Evolutionary conservation across 2,797 vertebrate species (phyloP).

Genomic region (Eidolon dupreanum): DNA sequence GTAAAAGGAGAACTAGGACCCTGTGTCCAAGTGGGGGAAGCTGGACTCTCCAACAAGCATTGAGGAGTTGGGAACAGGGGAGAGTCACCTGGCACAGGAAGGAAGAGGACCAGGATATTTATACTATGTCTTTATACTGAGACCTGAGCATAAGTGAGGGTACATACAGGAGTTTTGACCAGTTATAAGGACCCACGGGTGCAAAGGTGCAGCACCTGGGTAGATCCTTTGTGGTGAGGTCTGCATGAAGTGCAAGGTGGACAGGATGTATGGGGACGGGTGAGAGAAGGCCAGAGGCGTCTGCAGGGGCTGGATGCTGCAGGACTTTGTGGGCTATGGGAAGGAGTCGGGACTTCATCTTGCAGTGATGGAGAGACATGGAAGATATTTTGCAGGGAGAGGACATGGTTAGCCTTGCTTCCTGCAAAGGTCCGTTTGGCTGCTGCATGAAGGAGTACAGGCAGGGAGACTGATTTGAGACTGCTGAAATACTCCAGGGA

Average conservation of each 20-base stretch:
- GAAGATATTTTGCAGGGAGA: neutral
- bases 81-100: neutral
- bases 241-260: neutral
- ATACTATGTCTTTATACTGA: neutral
- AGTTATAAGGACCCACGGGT: neutral
- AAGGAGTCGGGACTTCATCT: neutral
- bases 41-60: neutral
- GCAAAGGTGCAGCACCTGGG: neutral
- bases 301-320: neutral
- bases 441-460: neutral
- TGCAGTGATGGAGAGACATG: neutral
- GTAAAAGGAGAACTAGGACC: neutral
- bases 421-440: neutral
- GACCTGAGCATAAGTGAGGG: neutral
- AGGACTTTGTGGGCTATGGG: neutral
- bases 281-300: neutral
- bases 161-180: no score
- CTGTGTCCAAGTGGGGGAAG: no score
- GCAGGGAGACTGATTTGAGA: neutral
- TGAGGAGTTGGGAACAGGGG: neutral
- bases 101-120: neutral
- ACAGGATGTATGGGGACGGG: neutral
- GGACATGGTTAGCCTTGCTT: neutral
- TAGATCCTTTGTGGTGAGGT: neutral
- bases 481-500: neutral